Evolutionary conservation across 1,140 invertebrate genomes (phyloP).

Genomic region (Drosophila quadrilineata): DNA sequence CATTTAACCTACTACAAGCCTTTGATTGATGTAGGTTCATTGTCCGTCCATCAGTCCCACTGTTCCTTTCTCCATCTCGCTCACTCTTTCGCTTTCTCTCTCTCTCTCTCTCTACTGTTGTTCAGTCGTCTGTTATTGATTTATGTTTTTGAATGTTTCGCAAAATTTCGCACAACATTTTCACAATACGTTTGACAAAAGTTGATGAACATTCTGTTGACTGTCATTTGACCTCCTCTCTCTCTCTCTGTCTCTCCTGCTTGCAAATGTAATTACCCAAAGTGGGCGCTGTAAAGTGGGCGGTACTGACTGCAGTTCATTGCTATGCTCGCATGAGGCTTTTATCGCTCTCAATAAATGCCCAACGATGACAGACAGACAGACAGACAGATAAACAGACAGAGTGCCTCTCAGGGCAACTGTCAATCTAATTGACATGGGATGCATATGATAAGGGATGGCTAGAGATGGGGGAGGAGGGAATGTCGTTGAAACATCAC

Average conservation of each 20-base stretch:
- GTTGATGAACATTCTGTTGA: slow-evolving; percentile 34
- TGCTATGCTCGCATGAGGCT: slow-evolving; percentile 24
- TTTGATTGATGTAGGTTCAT: slow-evolving; percentile 60
- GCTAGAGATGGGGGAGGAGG: not conserved
- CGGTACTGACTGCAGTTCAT: slow-evolving; percentile 11
- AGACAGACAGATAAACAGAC: too few species aligned
- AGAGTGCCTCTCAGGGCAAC: slow-evolving; percentile 47
- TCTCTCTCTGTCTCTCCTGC: not conserved
- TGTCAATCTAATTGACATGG: slow-evolving; percentile 66
- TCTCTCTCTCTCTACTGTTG: not conserved
- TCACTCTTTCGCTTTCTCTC: not conserved
- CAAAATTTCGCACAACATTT: slow-evolving; percentile 61
- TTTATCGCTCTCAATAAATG: slow-evolving; percentile 29
- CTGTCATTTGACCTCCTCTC: not conserved
- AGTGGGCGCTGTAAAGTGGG: slow-evolving; percentile 38
- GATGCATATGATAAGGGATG: not conserved
- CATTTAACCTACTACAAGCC: slow-evolving; percentile 42
- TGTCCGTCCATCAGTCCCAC: not conserved
- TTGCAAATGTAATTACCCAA: slow-evolving; percentile 67
- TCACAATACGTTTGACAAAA: slow-evolving; percentile 67
- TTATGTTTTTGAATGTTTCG: slow-evolving; percentile 58
- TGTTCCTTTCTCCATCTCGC: not conserved
- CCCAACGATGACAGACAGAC: slow-evolving; percentile 22
- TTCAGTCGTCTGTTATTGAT: slow-evolving; percentile 48
- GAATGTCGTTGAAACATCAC: slow-evolving; percentile 13